phyloP scores from a whole-genome alignment of 2,113 vertebrate genomes.

The Tachysurus fulvidraco region DNA sequence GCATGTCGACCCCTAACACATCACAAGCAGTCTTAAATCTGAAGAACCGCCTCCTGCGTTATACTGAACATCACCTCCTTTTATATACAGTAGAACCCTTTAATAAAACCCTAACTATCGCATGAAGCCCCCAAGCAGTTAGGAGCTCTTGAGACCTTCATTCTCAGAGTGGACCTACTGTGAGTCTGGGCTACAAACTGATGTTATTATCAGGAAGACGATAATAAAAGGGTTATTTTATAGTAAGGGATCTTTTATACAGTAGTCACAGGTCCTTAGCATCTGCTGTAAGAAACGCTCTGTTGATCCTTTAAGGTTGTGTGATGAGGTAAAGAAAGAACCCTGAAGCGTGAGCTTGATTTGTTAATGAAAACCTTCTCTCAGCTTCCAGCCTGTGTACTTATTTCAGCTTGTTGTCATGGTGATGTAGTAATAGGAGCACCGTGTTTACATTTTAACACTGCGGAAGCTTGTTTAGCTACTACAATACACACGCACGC shows the following conservation, averaged over 20 bases:
- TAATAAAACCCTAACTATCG: not conserved
- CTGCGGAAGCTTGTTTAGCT: not conserved
- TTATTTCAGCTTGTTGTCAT: not conserved
- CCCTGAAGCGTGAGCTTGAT: not conserved
- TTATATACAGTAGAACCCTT: not conserved
- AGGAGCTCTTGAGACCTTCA: not conserved
- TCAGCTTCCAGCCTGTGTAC: not conserved
- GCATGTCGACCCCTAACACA: constrained; percentile 46
- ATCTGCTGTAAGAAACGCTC: not conserved
- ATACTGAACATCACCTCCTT: not conserved
- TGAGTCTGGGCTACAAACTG: not conserved
- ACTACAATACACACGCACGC: not conserved
- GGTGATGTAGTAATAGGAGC: not conserved
- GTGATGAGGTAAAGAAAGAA: not conserved
- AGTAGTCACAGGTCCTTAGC: no score
- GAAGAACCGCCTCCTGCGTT: not conserved
- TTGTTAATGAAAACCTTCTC: not conserved
- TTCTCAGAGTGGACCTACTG: not conserved
- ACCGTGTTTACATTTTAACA: not conserved
- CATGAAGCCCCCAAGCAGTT: not conserved
- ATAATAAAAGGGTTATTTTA: no score
- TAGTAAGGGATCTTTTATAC: no score
- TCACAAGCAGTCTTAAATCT: constrained; percentile 27
- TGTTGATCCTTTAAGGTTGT: not conserved
- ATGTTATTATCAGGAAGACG: no score